Conservation (phyloP, 2,797 vertebrate genomes). For the Syndactyla subalaris region DNA sequence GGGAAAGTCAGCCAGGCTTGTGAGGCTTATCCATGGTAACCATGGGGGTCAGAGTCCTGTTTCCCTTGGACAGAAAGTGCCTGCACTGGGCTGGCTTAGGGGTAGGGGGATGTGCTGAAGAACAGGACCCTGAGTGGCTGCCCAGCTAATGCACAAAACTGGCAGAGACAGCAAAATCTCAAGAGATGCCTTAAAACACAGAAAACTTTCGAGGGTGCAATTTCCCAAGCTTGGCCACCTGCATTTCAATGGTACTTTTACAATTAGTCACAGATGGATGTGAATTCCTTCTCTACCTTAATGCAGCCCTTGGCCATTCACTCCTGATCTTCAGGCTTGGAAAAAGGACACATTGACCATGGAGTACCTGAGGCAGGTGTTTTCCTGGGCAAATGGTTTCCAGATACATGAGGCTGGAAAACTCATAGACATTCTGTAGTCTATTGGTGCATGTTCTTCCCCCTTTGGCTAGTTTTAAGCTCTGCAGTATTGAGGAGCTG, state of each 20-base stretch:
- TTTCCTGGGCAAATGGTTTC: not conserved
- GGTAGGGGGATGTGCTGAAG: not conserved
- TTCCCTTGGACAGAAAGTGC: not conserved
- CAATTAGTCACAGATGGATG: not conserved
- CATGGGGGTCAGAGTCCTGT: not conserved
- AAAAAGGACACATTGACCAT: not conserved
- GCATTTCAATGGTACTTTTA: not conserved
- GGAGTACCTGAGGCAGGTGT: not conserved
- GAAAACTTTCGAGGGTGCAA: not conserved
- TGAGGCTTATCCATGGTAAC: not conserved
- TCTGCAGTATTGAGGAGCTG: not conserved
- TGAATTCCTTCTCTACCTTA: rapidly evolving
- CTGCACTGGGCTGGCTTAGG: not conserved
- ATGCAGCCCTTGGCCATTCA: not conserved
- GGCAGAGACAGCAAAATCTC: not conserved
- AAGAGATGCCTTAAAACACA: not conserved
- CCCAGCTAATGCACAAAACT: not conserved
- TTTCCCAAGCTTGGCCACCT: not conserved
- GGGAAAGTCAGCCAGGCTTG: not conserved
- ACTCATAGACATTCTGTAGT: not conserved
- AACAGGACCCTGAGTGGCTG: not conserved
- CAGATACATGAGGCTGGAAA: not conserved
- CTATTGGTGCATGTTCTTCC: not conserved
- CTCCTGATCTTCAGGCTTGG: not conserved
- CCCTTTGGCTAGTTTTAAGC: not conserved